Evolutionary conservation across 2,113 vertebrate species (phyloP).

Genomic region (Ellobius talpinus): DNA sequence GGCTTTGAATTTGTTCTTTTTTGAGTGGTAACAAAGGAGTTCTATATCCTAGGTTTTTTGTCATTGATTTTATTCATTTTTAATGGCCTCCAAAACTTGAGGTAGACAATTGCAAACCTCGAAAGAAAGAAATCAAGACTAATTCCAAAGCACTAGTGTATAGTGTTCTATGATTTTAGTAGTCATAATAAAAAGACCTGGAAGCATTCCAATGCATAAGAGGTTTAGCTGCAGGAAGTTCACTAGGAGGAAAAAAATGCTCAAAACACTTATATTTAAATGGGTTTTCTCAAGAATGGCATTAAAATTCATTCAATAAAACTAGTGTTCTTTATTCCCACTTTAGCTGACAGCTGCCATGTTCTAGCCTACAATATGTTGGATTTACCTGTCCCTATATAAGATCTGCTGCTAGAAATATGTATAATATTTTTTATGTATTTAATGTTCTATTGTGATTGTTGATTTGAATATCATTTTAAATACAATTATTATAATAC

Average conservation of each 20-base stretch:
- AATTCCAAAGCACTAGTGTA: not conserved
- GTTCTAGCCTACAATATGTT: not conserved
- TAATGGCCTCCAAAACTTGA: not conserved
- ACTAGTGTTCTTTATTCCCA: slow-evolving; percentile 22
- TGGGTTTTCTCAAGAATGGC: slow-evolving; percentile 45
- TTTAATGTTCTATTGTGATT: not conserved
- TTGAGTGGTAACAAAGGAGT: fast-evolving
- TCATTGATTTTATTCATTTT: slow-evolving; percentile 21
- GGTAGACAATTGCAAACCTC: not conserved
- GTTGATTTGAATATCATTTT: not conserved
- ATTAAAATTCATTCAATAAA: slow-evolving; percentile 30
- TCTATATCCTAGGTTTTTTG: not conserved
- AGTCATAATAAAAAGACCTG: slow-evolving; percentile 47
- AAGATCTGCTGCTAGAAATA: not conserved
- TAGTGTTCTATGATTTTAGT: slow-evolving; percentile 56
- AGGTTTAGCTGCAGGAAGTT: slow-evolving; percentile 58
- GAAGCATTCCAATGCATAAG: slow-evolving; percentile 10
- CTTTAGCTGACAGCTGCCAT: not conserved
- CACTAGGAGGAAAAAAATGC: not conserved
- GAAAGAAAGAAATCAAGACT: slow-evolving; percentile 41
- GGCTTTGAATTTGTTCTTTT: not conserved
- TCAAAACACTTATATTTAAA: slow-evolving; percentile 53
- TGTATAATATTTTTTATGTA: not conserved
- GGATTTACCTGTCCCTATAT: not conserved
- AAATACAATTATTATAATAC: too few species aligned